phyloP scores from a whole-genome alignment of 2,797 vertebrate species.

The Antrozous pallidus region DNA sequence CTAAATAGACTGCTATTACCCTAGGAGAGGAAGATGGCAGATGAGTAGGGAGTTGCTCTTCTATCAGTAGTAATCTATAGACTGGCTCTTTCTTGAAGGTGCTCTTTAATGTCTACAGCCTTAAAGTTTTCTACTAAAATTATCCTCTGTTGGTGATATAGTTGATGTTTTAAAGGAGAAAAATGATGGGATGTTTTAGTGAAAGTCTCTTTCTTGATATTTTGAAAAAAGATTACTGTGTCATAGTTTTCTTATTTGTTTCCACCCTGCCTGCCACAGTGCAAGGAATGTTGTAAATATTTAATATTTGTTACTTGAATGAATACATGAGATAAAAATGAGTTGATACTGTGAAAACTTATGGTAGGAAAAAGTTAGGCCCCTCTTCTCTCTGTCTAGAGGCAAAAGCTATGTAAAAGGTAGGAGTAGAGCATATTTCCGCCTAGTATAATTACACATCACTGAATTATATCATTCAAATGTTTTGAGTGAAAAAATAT shows the following conservation, averaged over 20 bases:
- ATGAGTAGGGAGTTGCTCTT: background rate
- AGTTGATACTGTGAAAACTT: background rate
- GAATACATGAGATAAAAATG: background rate
- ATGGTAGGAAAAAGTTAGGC: background rate
- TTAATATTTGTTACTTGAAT: background rate
- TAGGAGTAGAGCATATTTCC: background rate
- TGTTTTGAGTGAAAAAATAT: slow-evolving; percentile 3
- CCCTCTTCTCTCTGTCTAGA: background rate
- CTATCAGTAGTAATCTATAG: background rate
- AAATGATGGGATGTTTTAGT: background rate
- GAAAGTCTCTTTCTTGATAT: background rate
- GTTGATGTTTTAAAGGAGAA: background rate
- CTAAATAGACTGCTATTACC: background rate
- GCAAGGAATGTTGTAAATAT: background rate
- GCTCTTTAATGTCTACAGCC: background rate
- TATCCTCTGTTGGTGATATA: background rate
- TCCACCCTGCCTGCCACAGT: background rate
- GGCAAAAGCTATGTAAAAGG: background rate
- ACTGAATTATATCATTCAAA: background rate
- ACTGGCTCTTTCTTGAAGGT: background rate
- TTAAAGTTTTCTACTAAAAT: background rate
- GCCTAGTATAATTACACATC: background rate
- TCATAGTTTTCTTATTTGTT: background rate
- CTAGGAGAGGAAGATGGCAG: background rate
- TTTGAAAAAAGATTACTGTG: background rate